Conservation (phyloP, 2,797 vertebrate genomes). For the Trematomus bernacchii region DNA sequence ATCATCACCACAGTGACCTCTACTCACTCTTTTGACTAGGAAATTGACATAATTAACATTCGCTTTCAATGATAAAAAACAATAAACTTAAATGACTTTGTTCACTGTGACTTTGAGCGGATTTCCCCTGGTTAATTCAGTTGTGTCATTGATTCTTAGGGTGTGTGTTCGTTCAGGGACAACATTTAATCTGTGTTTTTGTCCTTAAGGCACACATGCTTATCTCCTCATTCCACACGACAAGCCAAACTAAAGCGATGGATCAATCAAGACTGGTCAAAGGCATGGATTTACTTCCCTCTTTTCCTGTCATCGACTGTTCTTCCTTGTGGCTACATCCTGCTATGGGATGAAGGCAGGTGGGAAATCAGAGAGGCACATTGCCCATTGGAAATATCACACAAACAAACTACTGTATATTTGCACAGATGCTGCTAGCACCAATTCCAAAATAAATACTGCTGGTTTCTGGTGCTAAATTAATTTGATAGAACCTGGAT, state of each 20-base stretch:
- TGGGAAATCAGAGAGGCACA: constrained; percentile 3
- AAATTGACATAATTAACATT: too few relatives aligned
- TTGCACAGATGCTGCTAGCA: background rate
- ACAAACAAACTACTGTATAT: background rate
- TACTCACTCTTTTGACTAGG: too few relatives aligned
- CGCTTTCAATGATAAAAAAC: background rate
- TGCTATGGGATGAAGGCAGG: background rate
- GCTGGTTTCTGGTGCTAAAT: background rate
- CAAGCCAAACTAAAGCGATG: constrained; percentile 21
- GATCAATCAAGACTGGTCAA: constrained; percentile 35
- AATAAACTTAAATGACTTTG: background rate
- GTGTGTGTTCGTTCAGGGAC: background rate
- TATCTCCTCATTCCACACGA: constrained; percentile 39
- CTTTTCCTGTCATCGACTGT: constrained; percentile 17
- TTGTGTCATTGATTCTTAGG: constrained; percentile 3
- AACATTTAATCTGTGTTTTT: constrained; percentile 11
- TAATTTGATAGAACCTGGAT: background rate
- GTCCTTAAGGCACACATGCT: constrained; percentile 34
- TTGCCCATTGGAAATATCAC: background rate
- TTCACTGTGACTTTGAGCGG: constrained; percentile 15
- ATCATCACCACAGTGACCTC: too few relatives aligned
- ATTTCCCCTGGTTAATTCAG: background rate
- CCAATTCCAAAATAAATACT: constrained; percentile 10
- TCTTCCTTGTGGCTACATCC: background rate
- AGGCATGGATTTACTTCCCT: constrained; percentile 7